These are phyloP conservation scores for Chaetorhynchus papuensis DNA, from an alignment of 2,113 vertebrate genomes.

Conservation along the genomic window DNA sequence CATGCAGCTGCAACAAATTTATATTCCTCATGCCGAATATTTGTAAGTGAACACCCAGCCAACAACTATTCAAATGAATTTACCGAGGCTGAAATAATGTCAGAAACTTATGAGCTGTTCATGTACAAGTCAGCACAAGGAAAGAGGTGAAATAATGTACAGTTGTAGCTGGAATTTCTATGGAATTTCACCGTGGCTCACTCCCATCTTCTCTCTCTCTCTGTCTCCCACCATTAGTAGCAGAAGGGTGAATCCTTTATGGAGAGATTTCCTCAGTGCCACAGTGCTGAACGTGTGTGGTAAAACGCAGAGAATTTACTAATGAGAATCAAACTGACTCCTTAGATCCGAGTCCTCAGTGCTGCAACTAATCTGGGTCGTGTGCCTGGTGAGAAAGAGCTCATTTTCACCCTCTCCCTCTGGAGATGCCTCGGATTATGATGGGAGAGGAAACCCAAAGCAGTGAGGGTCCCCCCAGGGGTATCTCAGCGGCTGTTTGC, in stretches of 20 bases:
- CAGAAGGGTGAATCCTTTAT: background rate
- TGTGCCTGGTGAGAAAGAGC: background rate
- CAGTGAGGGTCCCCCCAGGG: background rate
- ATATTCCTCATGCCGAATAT: background rate
- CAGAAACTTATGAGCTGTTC: slow-evolving; percentile 1
- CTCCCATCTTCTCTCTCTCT: background rate
- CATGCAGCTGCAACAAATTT: background rate
- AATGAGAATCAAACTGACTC: background rate
- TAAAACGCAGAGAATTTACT: background rate
- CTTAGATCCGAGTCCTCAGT: background rate
- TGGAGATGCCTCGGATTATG: background rate
- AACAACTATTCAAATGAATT: background rate
- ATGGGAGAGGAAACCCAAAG: background rate
- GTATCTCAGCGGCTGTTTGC: background rate
- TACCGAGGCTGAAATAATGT: background rate
- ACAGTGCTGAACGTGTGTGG: background rate
- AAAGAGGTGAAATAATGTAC: background rate
- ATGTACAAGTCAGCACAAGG: background rate
- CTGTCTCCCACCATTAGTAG: background rate
- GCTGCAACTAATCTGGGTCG: background rate
- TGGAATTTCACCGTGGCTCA: background rate
- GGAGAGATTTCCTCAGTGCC: background rate
- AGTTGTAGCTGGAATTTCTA: background rate
- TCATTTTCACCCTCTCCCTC: background rate
- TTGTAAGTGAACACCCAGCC: background rate